Conservation (phyloP, 2,888 invertebrate species). For the Anodontia alba region DNA sequence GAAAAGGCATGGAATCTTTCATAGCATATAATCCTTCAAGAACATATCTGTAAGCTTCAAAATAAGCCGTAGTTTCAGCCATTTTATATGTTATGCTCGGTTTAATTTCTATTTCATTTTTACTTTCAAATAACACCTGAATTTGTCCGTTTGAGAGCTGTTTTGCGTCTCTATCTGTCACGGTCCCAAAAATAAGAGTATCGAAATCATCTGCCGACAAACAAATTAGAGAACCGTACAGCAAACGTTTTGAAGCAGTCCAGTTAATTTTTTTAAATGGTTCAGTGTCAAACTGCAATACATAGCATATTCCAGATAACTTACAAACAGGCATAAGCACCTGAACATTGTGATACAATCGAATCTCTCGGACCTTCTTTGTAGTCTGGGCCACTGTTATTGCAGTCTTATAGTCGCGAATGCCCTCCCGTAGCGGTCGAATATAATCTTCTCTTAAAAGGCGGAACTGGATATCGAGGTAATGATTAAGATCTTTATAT, state of each 20-base stretch:
- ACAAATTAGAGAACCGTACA: constrained; percentile 90
- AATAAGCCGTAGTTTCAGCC: constrained; percentile 92
- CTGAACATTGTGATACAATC: constrained; percentile 77
- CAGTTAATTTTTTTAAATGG: constrained; percentile 77
- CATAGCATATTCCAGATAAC: constrained; percentile 69
- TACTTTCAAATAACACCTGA: constrained; percentile 70
- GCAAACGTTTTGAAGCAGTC: constrained; percentile 87
- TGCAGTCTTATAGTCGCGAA: constrained; percentile 86
- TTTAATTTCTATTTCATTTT: constrained; percentile 40
- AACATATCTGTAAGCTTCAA: constrained; percentile 93
- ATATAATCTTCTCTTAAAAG: constrained; percentile 93
- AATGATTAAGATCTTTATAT: constrained; percentile 89
- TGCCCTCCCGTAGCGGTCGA: constrained; percentile 90
- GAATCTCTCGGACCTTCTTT: constrained; percentile 64
- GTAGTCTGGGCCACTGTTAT: constrained; percentile 17
- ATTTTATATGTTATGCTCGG: constrained; percentile 85
- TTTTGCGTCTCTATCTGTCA: constrained; percentile 72
- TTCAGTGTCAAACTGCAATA: constrained; percentile 68
- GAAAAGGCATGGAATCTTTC: constrained; percentile 75
- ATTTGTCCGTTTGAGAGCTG: constrained; percentile 72
- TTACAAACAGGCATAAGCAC: constrained; percentile 73
- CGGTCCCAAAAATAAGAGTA: constrained; percentile 89
- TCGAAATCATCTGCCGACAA: constrained; percentile 90
- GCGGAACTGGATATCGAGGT: constrained; percentile 91
- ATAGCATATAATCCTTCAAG: constrained; percentile 89